These are phyloP conservation scores for Pyrocoelia pectoralis DNA, from an alignment of 2,888 invertebrate genomes.

Conservation along the genomic window DNA sequence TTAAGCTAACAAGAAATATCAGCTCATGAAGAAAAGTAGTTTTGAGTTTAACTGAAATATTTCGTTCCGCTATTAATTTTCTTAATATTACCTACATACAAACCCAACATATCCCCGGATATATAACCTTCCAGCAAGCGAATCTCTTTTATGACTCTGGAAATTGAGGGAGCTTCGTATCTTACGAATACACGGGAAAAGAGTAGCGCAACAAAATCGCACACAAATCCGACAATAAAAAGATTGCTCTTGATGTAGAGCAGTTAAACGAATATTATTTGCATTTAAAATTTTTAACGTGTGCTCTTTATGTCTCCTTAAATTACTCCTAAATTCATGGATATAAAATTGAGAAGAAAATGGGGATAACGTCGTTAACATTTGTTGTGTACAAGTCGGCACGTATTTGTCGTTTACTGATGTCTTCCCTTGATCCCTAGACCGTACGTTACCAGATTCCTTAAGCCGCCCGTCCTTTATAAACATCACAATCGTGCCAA, in stretches of 20 bases:
- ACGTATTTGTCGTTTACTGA: conserved; percentile 11
- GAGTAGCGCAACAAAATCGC: conserved; percentile 40
- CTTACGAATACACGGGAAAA: conserved; percentile 44
- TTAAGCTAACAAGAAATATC: conserved; percentile 42
- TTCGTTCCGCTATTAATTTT: conserved; percentile 41
- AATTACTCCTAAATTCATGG: conserved; percentile 2
- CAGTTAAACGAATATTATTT: conserved; percentile 53
- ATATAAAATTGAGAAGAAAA: neutral
- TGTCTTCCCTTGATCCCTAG: neutral
- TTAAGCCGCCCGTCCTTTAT: neutral
- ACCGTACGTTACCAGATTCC: neutral
- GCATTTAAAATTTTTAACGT: conserved; percentile 51
- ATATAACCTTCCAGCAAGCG: conserved; percentile 38
- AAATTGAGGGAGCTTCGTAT: conserved; percentile 46
- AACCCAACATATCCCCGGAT: conserved; percentile 42
- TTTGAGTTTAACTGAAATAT: conserved; percentile 34
- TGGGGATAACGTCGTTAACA: conserved; percentile 1
- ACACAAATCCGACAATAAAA: conserved; percentile 51
- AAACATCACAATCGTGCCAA: neutral
- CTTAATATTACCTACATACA: conserved; percentile 42
- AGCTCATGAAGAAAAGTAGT: conserved; percentile 38
- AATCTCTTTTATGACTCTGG: conserved; percentile 49
- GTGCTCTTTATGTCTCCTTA: conserved; percentile 34
- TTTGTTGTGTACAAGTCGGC: conserved; percentile 10
- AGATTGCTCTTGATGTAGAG: conserved; percentile 49